Evolutionary conservation across 2,113 vertebrate species (phyloP).

Genomic region (Dromiciops gliroides): DNA sequence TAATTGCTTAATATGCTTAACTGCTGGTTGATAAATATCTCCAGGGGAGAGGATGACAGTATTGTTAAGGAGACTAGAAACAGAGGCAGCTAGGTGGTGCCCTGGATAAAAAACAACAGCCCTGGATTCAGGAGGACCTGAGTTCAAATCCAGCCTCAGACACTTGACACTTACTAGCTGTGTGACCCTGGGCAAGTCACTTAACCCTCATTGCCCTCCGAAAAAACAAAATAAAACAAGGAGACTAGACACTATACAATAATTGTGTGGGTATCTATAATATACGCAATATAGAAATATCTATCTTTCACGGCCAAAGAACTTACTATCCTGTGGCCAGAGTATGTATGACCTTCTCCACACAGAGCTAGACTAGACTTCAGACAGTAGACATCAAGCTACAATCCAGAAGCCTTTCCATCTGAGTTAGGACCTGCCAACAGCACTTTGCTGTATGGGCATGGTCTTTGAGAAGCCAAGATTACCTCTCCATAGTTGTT

Average conservation of each 20-base stretch:
- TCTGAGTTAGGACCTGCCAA: neutral
- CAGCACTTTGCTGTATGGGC: neutral
- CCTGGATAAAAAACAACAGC: no score
- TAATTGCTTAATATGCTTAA: no score
- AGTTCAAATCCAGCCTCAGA: no score
- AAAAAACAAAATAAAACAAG: no score
- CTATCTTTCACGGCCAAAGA: neutral
- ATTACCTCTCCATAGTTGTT: neutral
- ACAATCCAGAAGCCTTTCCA: neutral
- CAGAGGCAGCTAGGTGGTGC: no score
- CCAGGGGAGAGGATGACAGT: neutral
- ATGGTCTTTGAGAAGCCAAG: neutral
- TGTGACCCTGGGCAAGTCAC: no score
- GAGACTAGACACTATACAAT: neutral
- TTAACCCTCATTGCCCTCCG: no score
- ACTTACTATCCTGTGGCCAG: neutral
- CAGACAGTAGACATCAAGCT: neutral
- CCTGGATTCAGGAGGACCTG: no score
- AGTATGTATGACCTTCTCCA: neutral
- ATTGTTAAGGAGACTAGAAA: neutral
- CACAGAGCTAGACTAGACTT: neutral
- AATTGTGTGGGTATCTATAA: neutral
- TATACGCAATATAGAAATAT: neutral
- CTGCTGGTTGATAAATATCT: neutral
- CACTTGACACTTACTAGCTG: no score